Evolutionary conservation across 2,888 invertebrate species (phyloP), one percentile per base, ranked within the genome.

Genomic region (Leptarthrus brevirostris): DNA sequence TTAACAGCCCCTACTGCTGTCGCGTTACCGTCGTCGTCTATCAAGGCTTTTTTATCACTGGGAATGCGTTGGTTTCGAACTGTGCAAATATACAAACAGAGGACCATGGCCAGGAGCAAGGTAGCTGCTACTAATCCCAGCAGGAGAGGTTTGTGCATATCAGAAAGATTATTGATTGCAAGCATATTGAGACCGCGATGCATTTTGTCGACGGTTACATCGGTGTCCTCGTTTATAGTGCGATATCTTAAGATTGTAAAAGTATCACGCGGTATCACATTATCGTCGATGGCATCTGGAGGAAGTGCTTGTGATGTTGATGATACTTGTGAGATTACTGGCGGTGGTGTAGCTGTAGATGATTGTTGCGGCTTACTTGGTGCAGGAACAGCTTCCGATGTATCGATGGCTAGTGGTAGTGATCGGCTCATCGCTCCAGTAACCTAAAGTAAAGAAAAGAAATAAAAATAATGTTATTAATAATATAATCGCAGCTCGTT

Each of bases 391-490:
- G 81, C 81, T 70, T 81, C 80, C 12, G 80, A 79, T 47, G 85
- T 85, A 75, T 85, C 83, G 77, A 85, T 84, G 47, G 81, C 81
- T 2, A 85, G 79, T 30, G 84, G 84, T 56, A 82, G 78, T 34
- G 84, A 83, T 54, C 82, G 81, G 16, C 83, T 82, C 83, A 83
- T 83, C 75, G 80, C 76, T n/a, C 83, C 83, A 49, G 82, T 83
- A 24, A 82, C 77, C 83, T 84, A 10, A 78, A 77, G 24, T 70
- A 54, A 2, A 53, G 70, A 40, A 66, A 75, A 66, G 10, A 53
- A 47, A 24, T 2, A 24, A 24, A 24, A 24, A 61, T 61, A 20
- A 22, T 12, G n/a, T 36, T n/a, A n/a, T n/a, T n/a, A n/a, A n/a
- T n/a, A n/a, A n/a, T n/a, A n/a, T n/a, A n/a, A n/a, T n/a, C n/a